Percentiles rank a stretch among this genome's conserved stretches.
phyloP scores from a whole-genome alignment of 1,140 invertebrate species.

The Pogonognathellus flavescens region DNA sequence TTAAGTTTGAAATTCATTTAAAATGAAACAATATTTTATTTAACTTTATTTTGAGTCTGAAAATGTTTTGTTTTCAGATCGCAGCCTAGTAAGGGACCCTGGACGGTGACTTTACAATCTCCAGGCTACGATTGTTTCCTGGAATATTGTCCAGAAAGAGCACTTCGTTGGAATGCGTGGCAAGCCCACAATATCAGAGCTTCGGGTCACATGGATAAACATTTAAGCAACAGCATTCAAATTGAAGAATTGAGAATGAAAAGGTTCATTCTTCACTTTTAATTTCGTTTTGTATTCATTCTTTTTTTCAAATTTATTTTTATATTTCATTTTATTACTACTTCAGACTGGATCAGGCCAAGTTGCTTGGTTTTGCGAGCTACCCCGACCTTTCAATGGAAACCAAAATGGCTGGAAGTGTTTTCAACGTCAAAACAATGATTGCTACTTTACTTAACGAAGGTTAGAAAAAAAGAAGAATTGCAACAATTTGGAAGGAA shows the following conservation, averaged over 20 bases:
- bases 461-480: constrained; percentile 61
- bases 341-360: constrained; percentile 79
- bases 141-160: constrained; percentile 84
- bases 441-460: constrained; percentile 76
- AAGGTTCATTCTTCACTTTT: constrained; percentile 69
- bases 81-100: constrained; percentile 80
- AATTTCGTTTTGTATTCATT: no score
- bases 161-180: constrained; percentile 86
- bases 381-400: constrained; percentile 91
- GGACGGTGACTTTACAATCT: constrained; percentile 82
- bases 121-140: constrained; percentile 80
- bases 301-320: background rate
- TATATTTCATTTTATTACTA: constrained; percentile 21
- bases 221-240: constrained; percentile 79
- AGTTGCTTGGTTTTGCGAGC: constrained; percentile 82
- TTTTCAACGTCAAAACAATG: constrained; percentile 83
- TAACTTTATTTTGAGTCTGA: background rate
- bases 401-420: constrained; percentile 90
- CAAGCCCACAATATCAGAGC: constrained; percentile 80
- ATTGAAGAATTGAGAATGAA: constrained; percentile 83
- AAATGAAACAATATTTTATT: no score
- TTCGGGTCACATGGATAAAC: constrained; percentile 77
- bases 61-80: constrained; percentile 67
- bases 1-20: no score
- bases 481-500: background rate